phyloP scores from a whole-genome alignment of 2,113 vertebrate species.

The Pan troglodytes region DNA sequence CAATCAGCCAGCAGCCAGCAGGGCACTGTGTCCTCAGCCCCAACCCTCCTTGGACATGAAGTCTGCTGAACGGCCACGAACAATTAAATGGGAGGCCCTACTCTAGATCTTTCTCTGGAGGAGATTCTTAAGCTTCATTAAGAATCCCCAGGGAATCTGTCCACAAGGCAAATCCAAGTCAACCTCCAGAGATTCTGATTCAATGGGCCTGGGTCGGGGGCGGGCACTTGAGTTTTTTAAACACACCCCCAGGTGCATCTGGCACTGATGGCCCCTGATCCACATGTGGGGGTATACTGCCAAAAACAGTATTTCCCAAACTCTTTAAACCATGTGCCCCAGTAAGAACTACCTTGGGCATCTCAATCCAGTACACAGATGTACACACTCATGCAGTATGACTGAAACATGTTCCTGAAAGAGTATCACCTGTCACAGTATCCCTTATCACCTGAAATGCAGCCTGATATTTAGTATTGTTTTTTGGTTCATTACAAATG shows the following conservation, averaged over 20 bases:
- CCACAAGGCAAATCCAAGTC: background rate
- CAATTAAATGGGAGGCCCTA: background rate
- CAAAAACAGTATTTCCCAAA: background rate
- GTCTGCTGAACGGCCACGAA: background rate
- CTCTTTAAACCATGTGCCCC: background rate
- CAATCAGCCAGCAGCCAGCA: background rate
- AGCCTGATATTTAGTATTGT: background rate
- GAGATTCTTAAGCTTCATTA: background rate
- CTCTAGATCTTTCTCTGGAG: background rate
- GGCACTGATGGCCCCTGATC: background rate
- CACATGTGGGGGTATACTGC: background rate
- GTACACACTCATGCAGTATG: no score
- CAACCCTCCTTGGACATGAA: background rate
- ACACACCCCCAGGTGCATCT: background rate
- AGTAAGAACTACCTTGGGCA: background rate
- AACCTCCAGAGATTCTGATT: background rate
- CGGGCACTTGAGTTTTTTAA: rapidly evolving
- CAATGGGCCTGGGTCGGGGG: background rate
- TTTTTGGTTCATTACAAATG: background rate
- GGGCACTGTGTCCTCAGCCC: background rate
- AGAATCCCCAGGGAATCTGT: background rate
- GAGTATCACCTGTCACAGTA: background rate
- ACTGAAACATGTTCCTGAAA: background rate
- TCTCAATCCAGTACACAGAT: background rate
- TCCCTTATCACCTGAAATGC: background rate